These are phyloP conservation scores for Ammodytes marinus DNA, from an alignment of 2,113 vertebrate species.

Conservation along the genomic window DNA sequence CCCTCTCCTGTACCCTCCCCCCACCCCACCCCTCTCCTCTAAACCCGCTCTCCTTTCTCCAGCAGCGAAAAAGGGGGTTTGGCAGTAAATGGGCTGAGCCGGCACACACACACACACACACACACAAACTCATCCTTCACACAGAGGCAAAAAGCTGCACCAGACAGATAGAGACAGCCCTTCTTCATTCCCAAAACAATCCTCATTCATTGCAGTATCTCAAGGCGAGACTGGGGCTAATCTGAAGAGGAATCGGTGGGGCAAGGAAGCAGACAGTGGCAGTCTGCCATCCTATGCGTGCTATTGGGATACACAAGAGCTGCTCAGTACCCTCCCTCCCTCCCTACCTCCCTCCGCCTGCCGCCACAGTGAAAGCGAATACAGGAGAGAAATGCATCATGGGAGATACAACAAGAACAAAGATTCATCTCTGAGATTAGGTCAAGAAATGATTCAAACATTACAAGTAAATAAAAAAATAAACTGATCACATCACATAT, in stretches of 20 bases:
- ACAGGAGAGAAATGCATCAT: constrained; percentile 43
- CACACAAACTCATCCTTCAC: constrained; percentile 57
- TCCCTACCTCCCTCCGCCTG: constrained; percentile 4
- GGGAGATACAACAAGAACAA: constrained; percentile 32
- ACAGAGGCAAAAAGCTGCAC: constrained; percentile 19
- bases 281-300: constrained; percentile 62
- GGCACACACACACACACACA: constrained; percentile 35
- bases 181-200: constrained; percentile 49
- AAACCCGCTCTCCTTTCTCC: constrained; percentile 55
- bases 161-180: constrained; percentile 51
- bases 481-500: neutral
- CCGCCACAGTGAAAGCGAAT: constrained; percentile 11
- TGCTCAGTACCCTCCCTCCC: constrained; percentile 31
- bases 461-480: neutral
- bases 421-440: constrained; percentile 29
- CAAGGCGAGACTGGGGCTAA: constrained; percentile 56
- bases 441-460: constrained; percentile 5
- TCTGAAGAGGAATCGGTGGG: constrained; percentile 53
- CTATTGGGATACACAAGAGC: constrained; percentile 57
- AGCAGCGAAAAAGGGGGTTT: constrained; percentile 58
- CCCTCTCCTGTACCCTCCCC: constrained; percentile 45
- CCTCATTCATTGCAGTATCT: constrained; percentile 45
- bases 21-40: constrained; percentile 42
- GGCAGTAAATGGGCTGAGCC: constrained; percentile 56
- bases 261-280: constrained; percentile 51